Conservation (phyloP, 2,113 vertebrate species). For the Callionymus lyra region DNA sequence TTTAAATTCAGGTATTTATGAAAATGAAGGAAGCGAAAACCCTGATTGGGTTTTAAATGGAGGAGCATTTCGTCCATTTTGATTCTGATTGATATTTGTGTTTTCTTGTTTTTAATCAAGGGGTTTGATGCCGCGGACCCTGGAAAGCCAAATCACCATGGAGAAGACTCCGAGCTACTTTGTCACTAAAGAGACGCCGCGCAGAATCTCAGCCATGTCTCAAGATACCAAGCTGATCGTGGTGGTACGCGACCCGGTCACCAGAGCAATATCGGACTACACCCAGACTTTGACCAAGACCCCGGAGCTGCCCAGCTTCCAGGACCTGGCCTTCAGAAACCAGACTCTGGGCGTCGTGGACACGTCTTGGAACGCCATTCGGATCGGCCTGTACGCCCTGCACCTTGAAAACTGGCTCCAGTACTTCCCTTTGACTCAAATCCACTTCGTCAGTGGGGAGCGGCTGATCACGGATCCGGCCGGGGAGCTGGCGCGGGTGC, state of each 20-base stretch:
- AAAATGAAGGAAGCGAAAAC: slow-evolving; percentile 1
- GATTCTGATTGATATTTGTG: slow-evolving; percentile 4
- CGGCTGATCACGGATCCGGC: slow-evolving; percentile 85
- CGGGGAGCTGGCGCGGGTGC: slow-evolving; percentile 81
- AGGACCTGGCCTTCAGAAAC: slow-evolving; percentile 84
- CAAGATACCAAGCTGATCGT: slow-evolving; percentile 81
- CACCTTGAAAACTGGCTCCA: slow-evolving; percentile 89
- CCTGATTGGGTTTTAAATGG: slow-evolving; percentile 17
- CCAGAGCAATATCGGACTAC: slow-evolving; percentile 64
- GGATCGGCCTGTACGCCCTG: slow-evolving; percentile 83
- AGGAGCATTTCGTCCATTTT: slow-evolving; percentile 3
- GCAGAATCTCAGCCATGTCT: slow-evolving; percentile 80
- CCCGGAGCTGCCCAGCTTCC: slow-evolving; percentile 85
- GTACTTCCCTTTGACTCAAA: slow-evolving; percentile 84
- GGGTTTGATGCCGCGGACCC: slow-evolving; percentile 83
- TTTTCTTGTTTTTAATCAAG: slow-evolving; percentile 55
- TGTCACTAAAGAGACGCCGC: slow-evolving; percentile 80
- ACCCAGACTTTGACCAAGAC: slow-evolving; percentile 73
- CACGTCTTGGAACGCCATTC: slow-evolving; percentile 85
- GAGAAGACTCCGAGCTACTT: slow-evolving; percentile 95
- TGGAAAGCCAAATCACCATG: slow-evolving; percentile 86
- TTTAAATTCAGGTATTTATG: too few species aligned
- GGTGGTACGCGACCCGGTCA: slow-evolving; percentile 77
- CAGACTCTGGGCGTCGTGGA: slow-evolving; percentile 82
- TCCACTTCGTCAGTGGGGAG: slow-evolving; percentile 89